Conservation (phyloP, 1,140 invertebrate species). For the Euschistus heros region DNA sequence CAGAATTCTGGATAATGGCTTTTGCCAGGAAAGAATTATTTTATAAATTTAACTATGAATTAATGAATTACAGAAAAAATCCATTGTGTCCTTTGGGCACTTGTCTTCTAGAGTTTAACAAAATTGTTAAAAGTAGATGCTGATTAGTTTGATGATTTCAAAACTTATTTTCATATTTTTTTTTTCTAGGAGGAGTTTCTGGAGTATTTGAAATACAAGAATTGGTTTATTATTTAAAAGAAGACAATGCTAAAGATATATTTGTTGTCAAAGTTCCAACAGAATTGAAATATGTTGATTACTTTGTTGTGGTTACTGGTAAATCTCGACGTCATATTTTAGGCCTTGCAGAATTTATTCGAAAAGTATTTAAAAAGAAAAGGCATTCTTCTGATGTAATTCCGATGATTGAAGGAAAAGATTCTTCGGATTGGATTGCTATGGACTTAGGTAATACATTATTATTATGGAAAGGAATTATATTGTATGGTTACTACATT, state of each 20-base stretch:
- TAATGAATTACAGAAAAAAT: background rate
- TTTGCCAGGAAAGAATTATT: background rate
- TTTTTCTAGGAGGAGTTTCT: conserved; percentile 53
- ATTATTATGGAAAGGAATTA: background rate
- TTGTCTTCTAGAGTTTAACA: background rate
- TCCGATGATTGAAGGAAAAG: conserved; percentile 66
- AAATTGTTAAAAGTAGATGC: background rate
- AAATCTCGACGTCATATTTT: conserved; percentile 61
- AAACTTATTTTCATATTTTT: background rate
- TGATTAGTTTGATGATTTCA: background rate
- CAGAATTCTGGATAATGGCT: background rate
- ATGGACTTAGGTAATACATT: conserved; percentile 65
- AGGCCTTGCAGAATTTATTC: conserved; percentile 63
- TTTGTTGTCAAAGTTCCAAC: conserved; percentile 67
- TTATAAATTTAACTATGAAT: background rate
- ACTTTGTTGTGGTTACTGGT: conserved; percentile 66
- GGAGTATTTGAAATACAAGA: conserved; percentile 84
- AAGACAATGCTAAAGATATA: conserved; percentile 68
- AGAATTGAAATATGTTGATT: conserved; percentile 67
- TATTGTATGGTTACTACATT: background rate
- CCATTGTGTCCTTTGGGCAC: background rate
- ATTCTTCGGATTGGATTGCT: conserved; percentile 70
- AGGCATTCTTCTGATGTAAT: conserved; percentile 49
- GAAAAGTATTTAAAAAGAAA: conserved; percentile 69
- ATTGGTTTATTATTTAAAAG: conserved; percentile 59